Evolutionary conservation across 2,797 vertebrate genomes (phyloP), one percentile per base, ranked within the genome.

Genomic region (Pithecia hirsuta): DNA sequence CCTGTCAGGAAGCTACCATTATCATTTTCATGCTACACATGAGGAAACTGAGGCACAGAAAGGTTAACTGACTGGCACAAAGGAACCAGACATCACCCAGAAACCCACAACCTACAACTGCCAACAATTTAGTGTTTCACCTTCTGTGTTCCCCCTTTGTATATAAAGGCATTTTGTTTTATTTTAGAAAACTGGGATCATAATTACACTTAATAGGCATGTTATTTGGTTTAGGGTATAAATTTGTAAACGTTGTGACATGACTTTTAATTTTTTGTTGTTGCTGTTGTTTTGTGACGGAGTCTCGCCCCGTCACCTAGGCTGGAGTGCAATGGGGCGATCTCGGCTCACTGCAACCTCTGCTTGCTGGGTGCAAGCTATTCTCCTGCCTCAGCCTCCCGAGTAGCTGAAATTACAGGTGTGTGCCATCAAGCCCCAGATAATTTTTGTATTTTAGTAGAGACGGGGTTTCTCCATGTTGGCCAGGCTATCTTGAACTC

Each of bases 161-260:
- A 50, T 80, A 15, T 67, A 74, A 88, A 83, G 22, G 19, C 12
- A n/a, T n/a, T 92, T 46, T 83, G 33, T 39, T 93, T 93, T 88
- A 33, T 72, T 81, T 95, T 70, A 83, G 70, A 87, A 94, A 92
- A 92, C n/a, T 70, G 80, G 33, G 61, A n/a, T 89, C 89, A 87
- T 75, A 83, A 74, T 67, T 44, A 50, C 39, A 52, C 33, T 30
- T 52, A 61, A 59, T 52, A 61, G 8, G 6, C 13, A 2, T 39
- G 19, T 80, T 55, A 36, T 55, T 94, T 75, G 74, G 84, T 59
- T 87, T 48, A 61, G 67, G 39, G 19, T 50, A 75, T 87, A 75
- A 44, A 52, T 79, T 79, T 70, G 12, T 59, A 82, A 44, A n/a
- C 28, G 79, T 75, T 74, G 17, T 76, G 84, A 52, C 1, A 1